Evolutionary conservation across 2,113 vertebrate genomes (phyloP).

Genomic region (Rhea americana): DNA sequence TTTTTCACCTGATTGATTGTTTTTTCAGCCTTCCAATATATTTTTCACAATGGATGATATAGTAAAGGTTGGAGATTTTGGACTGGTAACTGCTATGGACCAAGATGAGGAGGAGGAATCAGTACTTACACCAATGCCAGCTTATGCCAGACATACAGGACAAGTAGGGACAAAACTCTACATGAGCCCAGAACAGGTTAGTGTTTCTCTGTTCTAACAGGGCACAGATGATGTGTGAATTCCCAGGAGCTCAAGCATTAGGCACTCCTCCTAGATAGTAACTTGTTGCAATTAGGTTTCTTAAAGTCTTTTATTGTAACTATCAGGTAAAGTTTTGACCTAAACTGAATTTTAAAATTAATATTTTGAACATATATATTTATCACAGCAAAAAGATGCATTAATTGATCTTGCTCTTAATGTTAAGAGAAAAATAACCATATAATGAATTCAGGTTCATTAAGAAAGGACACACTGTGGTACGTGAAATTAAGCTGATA

Average conservation of each 20-base stretch:
- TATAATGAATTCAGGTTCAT: background rate
- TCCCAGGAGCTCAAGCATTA: background rate
- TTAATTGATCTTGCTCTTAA: background rate
- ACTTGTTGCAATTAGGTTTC: background rate
- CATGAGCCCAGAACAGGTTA: constrained; percentile 98
- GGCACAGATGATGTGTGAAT: background rate
- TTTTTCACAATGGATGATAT: constrained; percentile 98
- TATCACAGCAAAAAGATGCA: background rate
- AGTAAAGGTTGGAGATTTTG: constrained; percentile 98
- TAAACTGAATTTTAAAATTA: background rate
- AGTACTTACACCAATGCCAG: constrained; percentile 89
- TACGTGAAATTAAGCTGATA: background rate
- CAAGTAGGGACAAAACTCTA: constrained; percentile 99
- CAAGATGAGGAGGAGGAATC: constrained; percentile 92
- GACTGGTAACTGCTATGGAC: constrained; percentile 97
- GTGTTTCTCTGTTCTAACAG: constrained; percentile 13
- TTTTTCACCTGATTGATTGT: background rate
- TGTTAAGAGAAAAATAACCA: background rate
- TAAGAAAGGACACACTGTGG: background rate
- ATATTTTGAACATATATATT: background rate
- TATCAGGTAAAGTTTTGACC: background rate
- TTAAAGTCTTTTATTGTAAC: background rate
- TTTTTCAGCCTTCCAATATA: constrained; percentile 94
- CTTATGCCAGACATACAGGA: constrained; percentile 93
- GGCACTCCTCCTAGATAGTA: background rate